Evolutionary conservation across 2,888 invertebrate species (phyloP).

Genomic region (Gastrophysa polygoni): DNA sequence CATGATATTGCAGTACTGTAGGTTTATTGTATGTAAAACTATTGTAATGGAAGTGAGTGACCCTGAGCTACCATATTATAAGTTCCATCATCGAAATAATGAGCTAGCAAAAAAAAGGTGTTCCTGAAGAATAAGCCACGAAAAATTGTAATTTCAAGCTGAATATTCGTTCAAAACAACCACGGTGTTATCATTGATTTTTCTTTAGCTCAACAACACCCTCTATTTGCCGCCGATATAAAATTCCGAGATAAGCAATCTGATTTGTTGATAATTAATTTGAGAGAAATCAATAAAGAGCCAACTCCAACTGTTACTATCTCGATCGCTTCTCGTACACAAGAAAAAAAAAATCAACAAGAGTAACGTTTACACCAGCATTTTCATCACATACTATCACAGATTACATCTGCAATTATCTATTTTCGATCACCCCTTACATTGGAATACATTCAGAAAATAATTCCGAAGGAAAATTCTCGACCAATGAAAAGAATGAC

Average conservation of each 20-base stretch:
- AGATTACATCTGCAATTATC: slow-evolving; percentile 58
- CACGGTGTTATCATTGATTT: too few species aligned
- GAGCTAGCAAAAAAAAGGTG: slow-evolving; percentile 19
- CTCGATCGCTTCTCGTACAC: slow-evolving; percentile 32
- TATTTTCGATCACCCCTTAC: slow-evolving; percentile 34
- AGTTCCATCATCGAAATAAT: slow-evolving; percentile 11
- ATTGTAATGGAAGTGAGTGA: slow-evolving; percentile 59
- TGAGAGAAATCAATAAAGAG: slow-evolving; percentile 32
- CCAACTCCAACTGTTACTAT: too few species aligned
- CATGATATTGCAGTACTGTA: not conserved
- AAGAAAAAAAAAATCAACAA: slow-evolving; percentile 15
- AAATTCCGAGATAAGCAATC: too few species aligned
- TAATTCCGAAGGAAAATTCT: not conserved
- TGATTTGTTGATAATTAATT: too few species aligned
- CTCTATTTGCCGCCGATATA: too few species aligned
- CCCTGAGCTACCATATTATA: slow-evolving; percentile 58
- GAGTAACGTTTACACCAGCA: slow-evolving; percentile 17
- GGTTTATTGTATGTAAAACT: slow-evolving; percentile 42
- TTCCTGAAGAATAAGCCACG: too few species aligned
- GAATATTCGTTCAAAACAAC: too few species aligned
- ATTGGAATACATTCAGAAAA: slow-evolving; percentile 4
- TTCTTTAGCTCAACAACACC: too few species aligned
- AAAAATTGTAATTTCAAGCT: too few species aligned
- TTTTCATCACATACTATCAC: slow-evolving; percentile 58
- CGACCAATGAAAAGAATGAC: not conserved